Percentiles rank a stretch among this genome's conserved stretches.
These are phyloP conservation scores for Chionoecetes opilio DNA, from an alignment of 1,140 invertebrate species.

Conservation along the genomic window DNA sequence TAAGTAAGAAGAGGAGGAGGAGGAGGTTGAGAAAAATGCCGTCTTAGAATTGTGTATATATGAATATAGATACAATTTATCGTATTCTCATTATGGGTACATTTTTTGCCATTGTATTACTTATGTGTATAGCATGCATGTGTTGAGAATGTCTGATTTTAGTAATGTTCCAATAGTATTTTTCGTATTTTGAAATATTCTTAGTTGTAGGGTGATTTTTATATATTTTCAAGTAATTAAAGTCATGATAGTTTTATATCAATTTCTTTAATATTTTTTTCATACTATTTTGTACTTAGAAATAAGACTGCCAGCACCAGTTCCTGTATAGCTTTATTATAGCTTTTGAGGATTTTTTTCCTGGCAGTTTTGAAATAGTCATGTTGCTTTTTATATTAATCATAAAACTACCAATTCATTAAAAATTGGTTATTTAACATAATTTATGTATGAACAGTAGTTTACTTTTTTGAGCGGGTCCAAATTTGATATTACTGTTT, in stretches of 20 bases:
- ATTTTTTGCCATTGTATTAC: too few species aligned
- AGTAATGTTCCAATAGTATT: neutral
- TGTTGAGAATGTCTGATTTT: neutral
- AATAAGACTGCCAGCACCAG: neutral
- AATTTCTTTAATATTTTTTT: neutral
- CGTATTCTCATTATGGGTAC: neutral
- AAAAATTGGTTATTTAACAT: neutral
- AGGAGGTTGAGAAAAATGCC: neutral
- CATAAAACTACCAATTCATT: neutral
- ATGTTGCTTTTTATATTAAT: neutral
- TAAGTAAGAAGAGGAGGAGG: too few species aligned
- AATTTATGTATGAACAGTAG: neutral
- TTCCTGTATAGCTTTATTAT: neutral
- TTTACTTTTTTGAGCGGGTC: neutral
- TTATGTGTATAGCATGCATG: neutral
- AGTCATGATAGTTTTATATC: neutral
- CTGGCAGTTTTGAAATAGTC: neutral
- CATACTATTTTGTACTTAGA: neutral
- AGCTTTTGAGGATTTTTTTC: neutral
- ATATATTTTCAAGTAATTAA: constrained; percentile 5
- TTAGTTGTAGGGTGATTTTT: constrained; percentile 28
- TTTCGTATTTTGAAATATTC: neutral
- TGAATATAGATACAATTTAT: neutral
- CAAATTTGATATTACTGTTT: too few species aligned
- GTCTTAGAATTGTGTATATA: neutral